Evolutionary conservation across 2,113 vertebrate species (phyloP).

Genomic region (Typhlomys cinereus): DNA sequence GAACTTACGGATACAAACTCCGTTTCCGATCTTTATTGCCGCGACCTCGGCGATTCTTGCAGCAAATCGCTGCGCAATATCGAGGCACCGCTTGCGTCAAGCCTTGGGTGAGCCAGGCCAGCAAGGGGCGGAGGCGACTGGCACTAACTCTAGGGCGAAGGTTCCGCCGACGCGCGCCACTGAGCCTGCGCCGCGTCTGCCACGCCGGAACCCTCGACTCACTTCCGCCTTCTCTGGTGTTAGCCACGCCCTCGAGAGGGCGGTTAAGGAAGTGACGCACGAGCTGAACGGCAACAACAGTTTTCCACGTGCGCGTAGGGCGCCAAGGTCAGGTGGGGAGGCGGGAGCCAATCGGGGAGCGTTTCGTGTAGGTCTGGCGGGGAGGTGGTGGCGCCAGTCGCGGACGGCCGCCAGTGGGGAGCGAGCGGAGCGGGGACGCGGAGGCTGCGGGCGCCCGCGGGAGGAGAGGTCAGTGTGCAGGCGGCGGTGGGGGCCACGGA

Average conservation of each 20-base stretch:
- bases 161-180: background rate
- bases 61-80: conserved; percentile 83
- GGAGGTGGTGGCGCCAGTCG: background rate
- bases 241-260: fast-evolving
- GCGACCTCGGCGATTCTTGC: conserved; percentile 88
- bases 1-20: conserved; percentile 92
- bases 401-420: background rate
- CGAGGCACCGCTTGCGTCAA: conserved; percentile 77
- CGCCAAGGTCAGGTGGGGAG: conserved; percentile 72
- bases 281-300: conserved; percentile 36
- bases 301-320: conserved; percentile 81
- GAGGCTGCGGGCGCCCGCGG: fast-evolving
- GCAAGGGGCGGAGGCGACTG: fast-evolving
- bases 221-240: conserved; percentile 47
- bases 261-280: conserved; percentile 51
- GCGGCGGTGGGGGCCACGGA: background rate
- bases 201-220: fast-evolving
- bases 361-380: conserved; percentile 90
- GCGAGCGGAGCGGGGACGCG: background rate
- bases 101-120: fast-evolving
- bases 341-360: conserved; percentile 88
- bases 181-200: background rate
- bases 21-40: conserved; percentile 86
- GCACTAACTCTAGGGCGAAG: fast-evolving
- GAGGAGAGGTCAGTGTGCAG: background rate